These are phyloP conservation scores for Chlorops oryzae DNA, from an alignment of 1,140 invertebrate species.

Conservation along the genomic window DNA sequence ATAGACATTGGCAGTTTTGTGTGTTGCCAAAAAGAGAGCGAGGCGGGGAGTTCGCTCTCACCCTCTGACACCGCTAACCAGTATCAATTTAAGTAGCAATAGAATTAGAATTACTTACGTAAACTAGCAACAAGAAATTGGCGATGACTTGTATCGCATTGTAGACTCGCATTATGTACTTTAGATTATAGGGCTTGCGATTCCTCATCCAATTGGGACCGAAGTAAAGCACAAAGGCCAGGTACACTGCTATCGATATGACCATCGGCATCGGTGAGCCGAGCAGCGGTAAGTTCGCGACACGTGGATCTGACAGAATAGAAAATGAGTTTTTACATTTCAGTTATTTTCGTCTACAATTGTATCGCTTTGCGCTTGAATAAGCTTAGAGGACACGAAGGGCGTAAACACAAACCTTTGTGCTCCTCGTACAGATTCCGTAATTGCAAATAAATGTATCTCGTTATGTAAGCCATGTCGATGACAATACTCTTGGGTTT, in stretches of 20 bases:
- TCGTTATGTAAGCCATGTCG: slow-evolving; percentile 6
- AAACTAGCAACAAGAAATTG: slow-evolving; percentile 57
- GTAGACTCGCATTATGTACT: slow-evolving; percentile 63
- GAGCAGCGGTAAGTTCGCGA: slow-evolving; percentile 42
- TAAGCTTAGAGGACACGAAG: no score
- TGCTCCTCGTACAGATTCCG: background rate
- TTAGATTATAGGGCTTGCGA: slow-evolving; percentile 63
- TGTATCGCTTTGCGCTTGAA: no score
- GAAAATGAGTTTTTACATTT: no score
- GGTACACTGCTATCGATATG: slow-evolving; percentile 57
- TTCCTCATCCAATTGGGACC: slow-evolving; percentile 72
- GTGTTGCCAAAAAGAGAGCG: background rate
- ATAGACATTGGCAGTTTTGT: background rate
- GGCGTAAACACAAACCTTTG: background rate
- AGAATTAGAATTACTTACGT: slow-evolving; percentile 49
- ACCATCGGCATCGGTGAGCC: slow-evolving; percentile 52
- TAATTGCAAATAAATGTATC: slow-evolving; percentile 3
- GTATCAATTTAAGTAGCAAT: background rate
- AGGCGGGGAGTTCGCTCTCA: no score
- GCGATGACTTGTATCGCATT: slow-evolving; percentile 70
- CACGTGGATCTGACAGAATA: slow-evolving; percentile 31
- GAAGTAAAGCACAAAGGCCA: slow-evolving; percentile 52
- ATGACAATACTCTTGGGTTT: no score
- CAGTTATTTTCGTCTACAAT: no score
- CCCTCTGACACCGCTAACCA: background rate